Base-by-base conservation (phyloP, 1,140 invertebrate genomes). In the Xylocopa sonorina region DNA sequence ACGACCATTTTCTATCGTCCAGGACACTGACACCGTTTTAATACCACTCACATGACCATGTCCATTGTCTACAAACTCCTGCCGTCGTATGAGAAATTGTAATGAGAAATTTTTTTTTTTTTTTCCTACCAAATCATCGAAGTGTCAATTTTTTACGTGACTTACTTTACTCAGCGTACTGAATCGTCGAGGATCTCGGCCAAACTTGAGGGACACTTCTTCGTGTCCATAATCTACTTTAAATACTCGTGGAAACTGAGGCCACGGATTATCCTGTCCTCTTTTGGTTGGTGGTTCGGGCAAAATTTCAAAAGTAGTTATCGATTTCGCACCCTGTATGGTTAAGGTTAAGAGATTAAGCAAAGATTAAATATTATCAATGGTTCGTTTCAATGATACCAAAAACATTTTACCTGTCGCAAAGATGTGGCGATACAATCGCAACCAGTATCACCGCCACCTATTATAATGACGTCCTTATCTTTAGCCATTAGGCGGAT, bases 351-450 rank as follows among this genome's bases (percentile, higher is more conserved):
- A n/a, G n/a, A n/a, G n/a, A n/a, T n/a, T n/a, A 46, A 67, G 60
- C 14, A 32, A 66, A 46, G 12, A 63, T 58, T 43, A 32, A 5
- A 29, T 32, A 32, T n/a, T n/a, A n/a, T n/a, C n/a, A n/a, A n/a
- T n/a, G n/a, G n/a, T n/a, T n/a, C n/a, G n/a, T n/a, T n/a, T n/a
- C n/a, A n/a, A n/a, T n/a, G n/a, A n/a, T n/a, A n/a, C n/a, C n/a
- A n/a, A n/a, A n/a, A n/a, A n/a, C n/a, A 32, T 18, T 9, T 2
- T 85, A 95, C 95, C 92, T 99, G 98, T 88, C 99, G 95, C 18
- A 99, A 94, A 4, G 98, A 98, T 3, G 99, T 99, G 51, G 97
- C 99, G 92, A 99, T 99, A 90, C 99, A 99, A 94, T 99, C 99
- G 93, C 98, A 99, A 0, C 99, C 99, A n/a, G 99, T 99, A 91